Evolutionary conservation across 1,140 invertebrate species (phyloP), one percentile per base, ranked within the genome.

Genomic region (Dendrolimus kikuchii): DNA sequence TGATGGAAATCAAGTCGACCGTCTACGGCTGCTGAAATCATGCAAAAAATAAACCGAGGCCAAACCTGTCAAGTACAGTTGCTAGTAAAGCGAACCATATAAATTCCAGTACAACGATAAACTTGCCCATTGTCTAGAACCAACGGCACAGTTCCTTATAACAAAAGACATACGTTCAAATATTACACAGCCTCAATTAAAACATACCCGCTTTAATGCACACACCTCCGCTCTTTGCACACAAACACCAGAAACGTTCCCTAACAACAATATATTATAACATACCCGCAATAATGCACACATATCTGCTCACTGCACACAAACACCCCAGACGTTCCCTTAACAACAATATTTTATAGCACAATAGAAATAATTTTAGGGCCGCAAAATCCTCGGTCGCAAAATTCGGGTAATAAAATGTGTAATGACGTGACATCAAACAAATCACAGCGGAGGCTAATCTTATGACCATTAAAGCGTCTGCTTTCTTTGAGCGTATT

Each of bases 131-230:
- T 23, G 23, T 23, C 3, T 23, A 23, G 23, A 23, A 23, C 23
- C 23, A 23, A 23, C 23, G 23, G 23, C 23, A 23, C 23, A 23
- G 3, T 55, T 51, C 44, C 45, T 49, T 50, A 55, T 52, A 46
- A 55, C 41, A 55, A 44, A 39, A 62, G 56, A 59, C 61, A 65
- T 59, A 50, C 47, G 38, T 46, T 45, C 51, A 53, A 62, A 56
- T 54, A 61, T 56, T 59, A 65, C 59, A 59, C 53, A 44, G 47
- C 56, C 52, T 65, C 63, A 62, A 65, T 65, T 65, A 65, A 65
- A 65, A 45, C 6, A 45, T 45, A 3, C 23, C 23, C 23, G 23
- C n/a, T 23, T 2, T 23, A 23, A 23, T 23, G 23, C 23, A 23
- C 23, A 23, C 23, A 23, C 23, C 23, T 23, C 23, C 23, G 23